phyloP scores from a whole-genome alignment of 2,888 invertebrate species.

The Sminthurinus aureus region DNA sequence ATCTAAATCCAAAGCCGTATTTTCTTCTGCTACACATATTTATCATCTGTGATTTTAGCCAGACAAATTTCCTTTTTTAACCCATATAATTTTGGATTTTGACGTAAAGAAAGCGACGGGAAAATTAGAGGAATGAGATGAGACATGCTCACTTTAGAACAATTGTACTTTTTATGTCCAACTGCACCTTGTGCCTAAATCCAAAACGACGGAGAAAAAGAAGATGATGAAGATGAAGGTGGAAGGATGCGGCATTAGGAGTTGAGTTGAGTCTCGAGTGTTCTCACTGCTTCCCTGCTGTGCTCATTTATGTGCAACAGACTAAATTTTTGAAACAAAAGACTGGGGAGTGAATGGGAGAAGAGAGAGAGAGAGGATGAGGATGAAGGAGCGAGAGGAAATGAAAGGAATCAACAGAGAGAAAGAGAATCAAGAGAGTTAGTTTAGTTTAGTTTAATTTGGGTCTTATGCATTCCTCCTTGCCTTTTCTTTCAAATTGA shows the following conservation, averaged over 20 bases:
- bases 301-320: conserved; percentile 29
- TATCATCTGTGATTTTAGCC: too few relatives aligned
- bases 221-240: background rate
- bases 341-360: background rate
- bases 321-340: conserved; percentile 23
- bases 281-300: background rate
- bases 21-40: too few relatives aligned
- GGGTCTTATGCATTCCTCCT: too few relatives aligned
- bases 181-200: too few relatives aligned
- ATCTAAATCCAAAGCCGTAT: too few relatives aligned
- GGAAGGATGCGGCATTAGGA: background rate
- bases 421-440: too few relatives aligned
- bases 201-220: background rate
- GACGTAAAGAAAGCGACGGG: too few relatives aligned
- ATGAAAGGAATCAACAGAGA: conserved; percentile 1
- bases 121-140: too few relatives aligned
- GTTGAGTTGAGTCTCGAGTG: background rate
- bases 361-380: conserved; percentile 11
- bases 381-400: conserved; percentile 26
- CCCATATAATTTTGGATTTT: too few relatives aligned
- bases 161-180: too few relatives aligned
- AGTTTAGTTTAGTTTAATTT: background rate
- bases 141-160: too few relatives aligned
- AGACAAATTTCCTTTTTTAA: too few relatives aligned
- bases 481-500: conserved; percentile 18